Evolutionary conservation across 2,888 invertebrate genomes (phyloP).

Genomic region (Noctua janthina): DNA sequence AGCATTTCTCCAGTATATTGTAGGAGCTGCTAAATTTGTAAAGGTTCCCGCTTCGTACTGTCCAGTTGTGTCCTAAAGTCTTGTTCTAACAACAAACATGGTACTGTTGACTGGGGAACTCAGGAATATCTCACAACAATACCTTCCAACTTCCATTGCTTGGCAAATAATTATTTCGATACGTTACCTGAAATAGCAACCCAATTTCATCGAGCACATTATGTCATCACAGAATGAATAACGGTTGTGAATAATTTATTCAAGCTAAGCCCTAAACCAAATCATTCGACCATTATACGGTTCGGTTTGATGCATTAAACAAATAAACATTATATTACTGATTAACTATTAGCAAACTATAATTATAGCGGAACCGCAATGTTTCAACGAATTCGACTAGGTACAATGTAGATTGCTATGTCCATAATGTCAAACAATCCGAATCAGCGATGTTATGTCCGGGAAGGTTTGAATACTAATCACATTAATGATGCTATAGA

Average conservation of each 20-base stretch:
- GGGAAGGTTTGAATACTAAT: constrained; percentile 10
- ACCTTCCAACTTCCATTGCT: background rate
- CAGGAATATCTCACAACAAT: background rate
- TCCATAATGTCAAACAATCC: constrained; percentile 13
- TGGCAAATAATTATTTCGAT: constrained; percentile 9
- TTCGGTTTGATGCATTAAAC: constrained; percentile 27
- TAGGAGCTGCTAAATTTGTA: constrained; percentile 45
- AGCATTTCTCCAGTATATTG: constrained; percentile 29
- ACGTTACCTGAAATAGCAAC: constrained; percentile 22
- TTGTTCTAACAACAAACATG: constrained; percentile 36
- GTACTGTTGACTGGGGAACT: background rate
- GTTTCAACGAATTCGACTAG: too few species aligned
- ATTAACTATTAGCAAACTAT: background rate
- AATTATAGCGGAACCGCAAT: background rate
- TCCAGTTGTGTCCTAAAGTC: constrained; percentile 16
- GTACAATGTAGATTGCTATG: constrained; percentile 2
- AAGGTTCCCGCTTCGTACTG: constrained; percentile 12
- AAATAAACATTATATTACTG: constrained; percentile 22
- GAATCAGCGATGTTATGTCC: background rate
- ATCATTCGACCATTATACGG: constrained; percentile 25
- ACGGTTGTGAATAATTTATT: constrained; percentile 27
- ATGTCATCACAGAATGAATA: constrained; percentile 26
- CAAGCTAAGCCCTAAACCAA: constrained; percentile 28
- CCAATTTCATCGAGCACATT: background rate
- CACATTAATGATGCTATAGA: background rate